phyloP scores from a whole-genome alignment of 1,140 invertebrate genomes.

The Drosophila oshimai region DNA sequence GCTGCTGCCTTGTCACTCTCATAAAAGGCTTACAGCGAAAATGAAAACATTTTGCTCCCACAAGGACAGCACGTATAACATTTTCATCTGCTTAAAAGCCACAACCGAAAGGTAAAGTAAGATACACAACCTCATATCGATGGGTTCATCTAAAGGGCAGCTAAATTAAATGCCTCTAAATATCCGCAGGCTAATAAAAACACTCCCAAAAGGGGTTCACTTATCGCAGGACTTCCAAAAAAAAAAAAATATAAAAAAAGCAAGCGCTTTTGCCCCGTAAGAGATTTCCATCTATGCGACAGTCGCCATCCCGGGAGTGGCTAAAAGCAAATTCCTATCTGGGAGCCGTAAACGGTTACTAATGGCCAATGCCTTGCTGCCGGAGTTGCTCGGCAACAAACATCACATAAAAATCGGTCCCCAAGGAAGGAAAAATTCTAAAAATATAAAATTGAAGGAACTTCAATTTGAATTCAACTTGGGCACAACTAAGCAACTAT shows the following conservation, averaged over 20 bases:
- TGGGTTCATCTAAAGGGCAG: slow-evolving; percentile 12
- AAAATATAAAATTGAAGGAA: slow-evolving; percentile 9
- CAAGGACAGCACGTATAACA: background rate
- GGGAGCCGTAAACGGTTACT: slow-evolving; percentile 7
- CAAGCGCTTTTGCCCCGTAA: slow-evolving; percentile 2
- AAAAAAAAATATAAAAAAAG: no score
- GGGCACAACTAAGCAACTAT: background rate
- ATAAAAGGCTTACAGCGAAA: slow-evolving; percentile 23
- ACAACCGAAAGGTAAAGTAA: slow-evolving; percentile 12
- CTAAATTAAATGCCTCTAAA: slow-evolving; percentile 25
- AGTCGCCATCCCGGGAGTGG: background rate
- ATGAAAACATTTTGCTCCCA: slow-evolving; percentile 8
- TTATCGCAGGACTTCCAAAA: slow-evolving; percentile 23
- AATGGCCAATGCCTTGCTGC: slow-evolving; percentile 11
- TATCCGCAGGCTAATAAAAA: slow-evolving; percentile 30
- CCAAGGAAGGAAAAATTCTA: background rate
- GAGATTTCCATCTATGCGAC: slow-evolving; percentile 35
- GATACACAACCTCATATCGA: slow-evolving; percentile 8
- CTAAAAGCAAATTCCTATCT: slow-evolving; percentile 21
- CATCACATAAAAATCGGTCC: slow-evolving; percentile 21
- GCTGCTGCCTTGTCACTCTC: background rate
- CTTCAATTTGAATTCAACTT: slow-evolving; percentile 20
- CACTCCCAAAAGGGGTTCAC: slow-evolving; percentile 26
- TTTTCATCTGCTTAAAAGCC: slow-evolving; percentile 20
- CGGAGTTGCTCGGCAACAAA: slow-evolving; percentile 15